Evolutionary conservation across 1,140 invertebrate species (phyloP).

Genomic region (Heliconius himera): DNA sequence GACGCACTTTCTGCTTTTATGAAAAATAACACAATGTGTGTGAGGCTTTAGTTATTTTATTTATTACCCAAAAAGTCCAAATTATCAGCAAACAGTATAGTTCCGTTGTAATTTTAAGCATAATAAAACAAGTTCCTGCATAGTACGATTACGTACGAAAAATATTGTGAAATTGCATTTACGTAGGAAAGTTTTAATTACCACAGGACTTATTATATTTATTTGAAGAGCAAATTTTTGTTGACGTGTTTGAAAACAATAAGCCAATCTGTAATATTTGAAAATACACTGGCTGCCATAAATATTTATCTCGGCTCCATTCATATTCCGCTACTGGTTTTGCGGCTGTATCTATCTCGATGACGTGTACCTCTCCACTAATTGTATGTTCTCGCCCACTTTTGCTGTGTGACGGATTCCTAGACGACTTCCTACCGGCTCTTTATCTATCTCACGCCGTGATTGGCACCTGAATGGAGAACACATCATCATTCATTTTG

Average conservation of each 20-base stretch:
- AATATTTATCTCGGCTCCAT: constrained; percentile 42
- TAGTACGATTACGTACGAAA: background rate
- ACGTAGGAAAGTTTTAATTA: background rate
- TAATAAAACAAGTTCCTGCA: background rate
- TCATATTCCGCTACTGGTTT: constrained; percentile 46
- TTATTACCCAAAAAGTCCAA: background rate
- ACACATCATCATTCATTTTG: constrained; percentile 50
- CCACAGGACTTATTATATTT: background rate
- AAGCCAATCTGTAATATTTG: background rate
- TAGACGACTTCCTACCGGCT: constrained; percentile 54
- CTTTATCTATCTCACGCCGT: constrained; percentile 53
- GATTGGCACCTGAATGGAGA: constrained; percentile 63
- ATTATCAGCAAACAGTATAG: background rate
- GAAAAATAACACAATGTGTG: background rate
- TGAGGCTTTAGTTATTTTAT: background rate
- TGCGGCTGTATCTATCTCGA: constrained; percentile 59
- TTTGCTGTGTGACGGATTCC: constrained; percentile 56
- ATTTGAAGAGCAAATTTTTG: background rate
- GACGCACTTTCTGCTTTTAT: background rate
- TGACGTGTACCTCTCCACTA: constrained; percentile 60
- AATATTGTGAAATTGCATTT: background rate
- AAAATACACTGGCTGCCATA: constrained; percentile 6
- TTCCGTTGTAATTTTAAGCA: background rate
- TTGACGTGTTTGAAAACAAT: background rate
- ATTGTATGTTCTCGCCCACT: constrained; percentile 70